Conservation (phyloP, 1,140 invertebrate species). For the Drosophila littoralis region DNA sequence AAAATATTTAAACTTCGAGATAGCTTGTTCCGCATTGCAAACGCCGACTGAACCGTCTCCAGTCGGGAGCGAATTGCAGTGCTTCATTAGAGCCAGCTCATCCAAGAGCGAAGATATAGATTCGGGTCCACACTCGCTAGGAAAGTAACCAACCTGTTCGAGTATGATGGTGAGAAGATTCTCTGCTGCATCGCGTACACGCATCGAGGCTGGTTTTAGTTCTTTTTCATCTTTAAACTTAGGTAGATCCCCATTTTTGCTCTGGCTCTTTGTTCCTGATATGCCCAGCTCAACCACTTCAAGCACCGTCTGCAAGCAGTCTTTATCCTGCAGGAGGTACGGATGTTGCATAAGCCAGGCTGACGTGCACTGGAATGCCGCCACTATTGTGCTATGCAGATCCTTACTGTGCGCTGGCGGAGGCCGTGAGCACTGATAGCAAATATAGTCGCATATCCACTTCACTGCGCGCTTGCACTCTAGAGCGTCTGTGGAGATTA, state of each 20-base stretch:
- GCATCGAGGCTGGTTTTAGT: slow-evolving; percentile 97
- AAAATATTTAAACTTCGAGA: slow-evolving; percentile 92
- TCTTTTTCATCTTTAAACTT: slow-evolving; percentile 98
- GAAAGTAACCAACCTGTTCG: slow-evolving; percentile 95
- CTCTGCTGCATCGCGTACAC: slow-evolving; percentile 98
- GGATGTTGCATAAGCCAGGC: slow-evolving; percentile 96
- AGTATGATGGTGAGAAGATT: slow-evolving; percentile 95
- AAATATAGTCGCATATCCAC: slow-evolving; percentile 99
- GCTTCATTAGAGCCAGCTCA: slow-evolving; percentile 92
- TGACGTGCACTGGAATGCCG: slow-evolving; percentile 95
- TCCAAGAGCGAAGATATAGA: slow-evolving; percentile 94
- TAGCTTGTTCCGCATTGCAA: slow-evolving; percentile 73
- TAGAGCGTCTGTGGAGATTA: slow-evolving; percentile 88
- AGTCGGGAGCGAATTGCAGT: slow-evolving; percentile 88
- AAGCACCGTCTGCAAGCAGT: slow-evolving; percentile 95
- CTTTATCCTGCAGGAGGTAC: slow-evolving; percentile 94
- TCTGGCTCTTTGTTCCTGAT: slow-evolving; percentile 95
- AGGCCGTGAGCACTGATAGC: slow-evolving; percentile 97
- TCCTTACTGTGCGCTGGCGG: slow-evolving; percentile 98
- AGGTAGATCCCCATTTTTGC: slow-evolving; percentile 94
- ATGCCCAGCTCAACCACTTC: slow-evolving; percentile 99
- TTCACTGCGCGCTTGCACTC: slow-evolving; percentile 97
- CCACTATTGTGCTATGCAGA: slow-evolving; percentile 98
- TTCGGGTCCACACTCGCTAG: slow-evolving; percentile 92
- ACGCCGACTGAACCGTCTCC: slow-evolving; percentile 52